Percentiles rank a stretch among this genome's conserved stretches.
Evolutionary conservation across 2,797 vertebrate species (phyloP).

Genomic region (Myotis pilosus): DNA sequence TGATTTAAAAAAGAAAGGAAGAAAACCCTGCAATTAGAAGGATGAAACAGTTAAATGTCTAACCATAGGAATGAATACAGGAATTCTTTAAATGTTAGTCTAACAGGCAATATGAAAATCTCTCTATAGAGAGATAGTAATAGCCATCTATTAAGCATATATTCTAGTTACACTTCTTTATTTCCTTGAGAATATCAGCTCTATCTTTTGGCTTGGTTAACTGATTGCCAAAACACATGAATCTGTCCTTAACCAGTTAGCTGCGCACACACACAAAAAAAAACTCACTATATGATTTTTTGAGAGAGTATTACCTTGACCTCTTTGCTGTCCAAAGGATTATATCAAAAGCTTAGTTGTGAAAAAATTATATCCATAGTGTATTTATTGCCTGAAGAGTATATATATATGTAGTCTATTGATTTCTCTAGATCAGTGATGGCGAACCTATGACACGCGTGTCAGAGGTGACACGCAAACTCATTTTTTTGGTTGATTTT

Average conservation of each 20-base stretch:
- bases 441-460: too few relatives aligned
- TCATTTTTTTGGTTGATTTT: too few relatives aligned
- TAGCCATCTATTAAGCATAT: not conserved
- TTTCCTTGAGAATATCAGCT: constrained; percentile 20
- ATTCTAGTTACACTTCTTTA: not conserved
- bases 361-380: not conserved
- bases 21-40: not conserved
- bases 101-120: not conserved
- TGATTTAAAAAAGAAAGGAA: not conserved
- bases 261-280: not conserved
- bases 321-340: not conserved
- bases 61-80: not conserved
- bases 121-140: not conserved
- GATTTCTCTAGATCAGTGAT: not conserved
- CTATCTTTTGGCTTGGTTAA: not conserved
- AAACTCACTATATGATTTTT: constrained; percentile 11
- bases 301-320: constrained; percentile 29
- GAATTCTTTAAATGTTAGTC: constrained; percentile 4
- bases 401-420: not conserved
- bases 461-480: too few relatives aligned
- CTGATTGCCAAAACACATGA: not conserved
- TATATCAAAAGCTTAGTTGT: not conserved
- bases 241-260: not conserved
- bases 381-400: not conserved
- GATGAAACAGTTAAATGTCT: not conserved